Evolutionary conservation across 1,140 invertebrate genomes (phyloP).

Genomic region (Camponotus floridanus): DNA sequence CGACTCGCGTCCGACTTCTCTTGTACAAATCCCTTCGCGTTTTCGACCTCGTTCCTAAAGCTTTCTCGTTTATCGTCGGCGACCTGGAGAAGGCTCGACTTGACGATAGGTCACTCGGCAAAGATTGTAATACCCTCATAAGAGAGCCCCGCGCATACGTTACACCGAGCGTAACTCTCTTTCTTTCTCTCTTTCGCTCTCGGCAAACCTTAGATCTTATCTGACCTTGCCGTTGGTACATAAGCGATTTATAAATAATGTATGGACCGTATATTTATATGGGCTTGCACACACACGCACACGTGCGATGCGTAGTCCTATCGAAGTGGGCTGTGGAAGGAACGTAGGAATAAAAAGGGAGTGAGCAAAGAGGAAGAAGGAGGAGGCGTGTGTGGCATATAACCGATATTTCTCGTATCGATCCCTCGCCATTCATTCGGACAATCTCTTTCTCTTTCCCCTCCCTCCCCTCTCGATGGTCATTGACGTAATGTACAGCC

Average conservation of each 20-base stretch:
- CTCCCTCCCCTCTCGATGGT: not conserved
- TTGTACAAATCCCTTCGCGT: slow-evolving; percentile 22
- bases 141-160: slow-evolving; percentile 16
- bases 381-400: slow-evolving; percentile 18
- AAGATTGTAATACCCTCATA: slow-evolving; percentile 42
- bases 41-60: slow-evolving; percentile 52
- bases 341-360: slow-evolving; percentile 63
- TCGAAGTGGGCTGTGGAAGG: slow-evolving; percentile 64
- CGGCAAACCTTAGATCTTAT: slow-evolving; percentile 68
- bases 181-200: slow-evolving; percentile 27
- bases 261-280: slow-evolving; percentile 74
- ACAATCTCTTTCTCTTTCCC: slow-evolving; percentile 34
- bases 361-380: slow-evolving; percentile 1
- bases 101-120: slow-evolving; percentile 62
- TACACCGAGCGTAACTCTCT: slow-evolving; percentile 54
- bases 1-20: slow-evolving; percentile 28
- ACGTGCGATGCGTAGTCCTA: slow-evolving; percentile 59
- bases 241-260: slow-evolving; percentile 75
- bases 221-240: slow-evolving; percentile 71
- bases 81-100: slow-evolving; percentile 60
- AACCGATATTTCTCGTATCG: slow-evolving; percentile 68
- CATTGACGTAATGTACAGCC: slow-evolving; percentile 11
- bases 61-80: slow-evolving; percentile 37
- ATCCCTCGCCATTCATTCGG: slow-evolving; percentile 68
- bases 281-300: slow-evolving; percentile 34